Conservation (phyloP, 2,113 vertebrate species). For the Apeltes quadracus region DNA sequence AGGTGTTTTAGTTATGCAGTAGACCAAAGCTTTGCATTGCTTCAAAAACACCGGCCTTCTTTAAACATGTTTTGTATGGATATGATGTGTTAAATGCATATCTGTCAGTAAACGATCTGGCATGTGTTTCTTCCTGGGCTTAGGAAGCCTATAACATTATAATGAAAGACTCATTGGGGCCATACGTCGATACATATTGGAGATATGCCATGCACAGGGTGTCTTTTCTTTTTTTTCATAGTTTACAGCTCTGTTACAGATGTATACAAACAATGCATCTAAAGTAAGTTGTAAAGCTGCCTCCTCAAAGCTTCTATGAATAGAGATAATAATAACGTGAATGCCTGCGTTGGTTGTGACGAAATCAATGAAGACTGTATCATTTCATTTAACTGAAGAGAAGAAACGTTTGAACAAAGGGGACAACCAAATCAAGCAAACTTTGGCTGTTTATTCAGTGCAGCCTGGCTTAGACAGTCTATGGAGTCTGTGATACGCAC, state of each 20-base stretch:
- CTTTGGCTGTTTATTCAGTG: slow-evolving; percentile 16
- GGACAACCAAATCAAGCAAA: slow-evolving; percentile 27
- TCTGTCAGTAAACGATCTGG: slow-evolving; percentile 1
- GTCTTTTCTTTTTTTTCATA: background rate
- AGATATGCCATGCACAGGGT: background rate
- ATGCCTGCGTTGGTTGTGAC: background rate
- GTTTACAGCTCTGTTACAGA: background rate
- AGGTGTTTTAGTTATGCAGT: background rate
- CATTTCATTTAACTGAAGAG: background rate
- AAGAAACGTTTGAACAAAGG: background rate
- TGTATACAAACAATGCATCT: background rate
- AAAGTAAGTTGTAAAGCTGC: background rate
- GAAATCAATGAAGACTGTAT: background rate
- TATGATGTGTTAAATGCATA: background rate
- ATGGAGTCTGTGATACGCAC: slow-evolving; percentile 46
- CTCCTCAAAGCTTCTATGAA: background rate
- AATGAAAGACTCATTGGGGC: background rate
- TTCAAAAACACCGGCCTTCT: background rate
- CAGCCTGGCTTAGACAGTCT: slow-evolving; percentile 39
- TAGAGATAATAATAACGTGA: background rate
- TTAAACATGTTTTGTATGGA: background rate
- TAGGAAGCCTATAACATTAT: background rate
- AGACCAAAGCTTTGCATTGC: background rate
- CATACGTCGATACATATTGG: background rate
- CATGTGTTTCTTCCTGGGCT: background rate